Base-by-base conservation (phyloP, 2,113 vertebrate species). In the Chrysochloris asiatica region DNA sequence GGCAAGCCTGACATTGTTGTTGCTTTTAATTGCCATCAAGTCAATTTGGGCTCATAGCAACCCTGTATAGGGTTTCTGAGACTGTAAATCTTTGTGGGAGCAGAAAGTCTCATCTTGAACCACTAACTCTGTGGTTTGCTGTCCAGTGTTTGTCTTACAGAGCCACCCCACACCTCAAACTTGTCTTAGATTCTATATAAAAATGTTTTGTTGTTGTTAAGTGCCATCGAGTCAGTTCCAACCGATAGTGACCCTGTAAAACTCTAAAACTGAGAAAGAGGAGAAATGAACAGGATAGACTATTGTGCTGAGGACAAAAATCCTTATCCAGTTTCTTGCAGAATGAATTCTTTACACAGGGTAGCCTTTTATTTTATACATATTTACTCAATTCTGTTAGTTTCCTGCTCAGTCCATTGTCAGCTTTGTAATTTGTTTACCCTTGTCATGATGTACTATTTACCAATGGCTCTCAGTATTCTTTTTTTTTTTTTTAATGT, bases 391-490 rank as follows among this genome's bases (percentile, higher is more conserved):
- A 11, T 52, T 94, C 79, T 61, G 26, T 50, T 81, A 26, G 4
- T n/a, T 92, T 94, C 50, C 88, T 69, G n/a, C 72, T n/a, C 28
- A 2, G 56, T 79, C 71, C 59, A 45, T 3, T 5, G 47, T 71
- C 73, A 71, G 79, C 76, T 33, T 79, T 78, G 45, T 43, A 41
- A 85, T 72, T 9, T 69, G 41, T 90, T 93, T 94, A 47, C n/a
- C n/a, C 56, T 83, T 77, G 67, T 73, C 92, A 7, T 4, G 59
- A 73, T 83, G 65, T 71, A 26, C 28, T 71, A 88, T 61, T 86
- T 90, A 38, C 92, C 86, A 86, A 80, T 77, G 26, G n/a, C n/a
- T 78, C 19, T 90, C 38, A 21, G 72, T n/a, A 19, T n/a, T 75
- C 86, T 75, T 88, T 78, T 89, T 75, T 88, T 78, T 69, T 82